Evolutionary conservation across 2,797 vertebrate species (phyloP), one percentile per base, ranked within the genome.

Genomic region (Fringilla coelebs): DNA sequence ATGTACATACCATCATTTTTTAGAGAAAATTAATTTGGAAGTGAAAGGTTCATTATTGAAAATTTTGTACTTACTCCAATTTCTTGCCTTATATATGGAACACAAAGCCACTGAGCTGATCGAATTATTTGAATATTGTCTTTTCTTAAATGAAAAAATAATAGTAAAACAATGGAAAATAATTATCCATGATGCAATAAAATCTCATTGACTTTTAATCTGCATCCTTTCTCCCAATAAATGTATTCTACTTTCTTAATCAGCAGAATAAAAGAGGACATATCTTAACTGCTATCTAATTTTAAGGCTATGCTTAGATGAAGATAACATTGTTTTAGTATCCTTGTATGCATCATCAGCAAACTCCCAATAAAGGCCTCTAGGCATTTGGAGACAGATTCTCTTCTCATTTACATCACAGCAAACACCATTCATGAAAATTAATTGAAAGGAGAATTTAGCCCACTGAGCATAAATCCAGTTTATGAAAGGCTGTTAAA

Each of bases 121-220:
- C 51, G 68, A 93, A 83, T 88, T 1, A 86, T 88, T 94, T 93
- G 60, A 75, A 90, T 61, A 41, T 78, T 17, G 15, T 77, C 38
- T 74, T 80, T 79, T 76, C 51, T 55, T 86, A 87, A 89, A 86
- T 85, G 66, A 84, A 85, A 60, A 94, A 96, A 71, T 79, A 77
- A 89, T 81, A 46, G 18, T 21, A 88, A 88, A 96, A 89, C 45
- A 76, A 88, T 90, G 62, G 43, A 85, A 95, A 95, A 96, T 93
- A 92, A 96, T 95, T 90, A 94, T 80, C 87, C 86, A 48, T 41
- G 51, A 82, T 93, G 67, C 70, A 96, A 92, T 95, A 90, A 96
- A 96, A 86, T 76, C 60, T 93, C 95, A 90, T 76, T 95, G 87
- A 88, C 80, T 95, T 96, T 95, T 94, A 96, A 94, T 96, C 76